Conservation (phyloP, 2,113 vertebrate genomes). For the Todiramphus saurophagus region DNA sequence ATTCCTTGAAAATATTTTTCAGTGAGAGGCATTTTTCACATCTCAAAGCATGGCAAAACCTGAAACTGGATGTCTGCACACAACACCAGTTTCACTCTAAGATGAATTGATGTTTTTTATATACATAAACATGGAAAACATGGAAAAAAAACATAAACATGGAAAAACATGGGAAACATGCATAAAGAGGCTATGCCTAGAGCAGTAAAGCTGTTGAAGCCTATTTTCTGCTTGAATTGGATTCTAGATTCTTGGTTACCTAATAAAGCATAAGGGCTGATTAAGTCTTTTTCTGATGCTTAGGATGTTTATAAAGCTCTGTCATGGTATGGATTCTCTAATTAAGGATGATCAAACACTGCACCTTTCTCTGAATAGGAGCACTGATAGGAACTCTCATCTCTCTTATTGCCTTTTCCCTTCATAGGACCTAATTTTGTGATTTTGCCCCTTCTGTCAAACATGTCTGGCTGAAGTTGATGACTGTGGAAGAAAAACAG, state of each 20-base stretch:
- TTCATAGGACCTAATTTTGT: neutral
- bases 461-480: neutral
- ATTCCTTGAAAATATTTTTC: neutral
- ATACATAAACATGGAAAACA: no score
- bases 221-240: neutral
- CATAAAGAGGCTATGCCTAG: neutral
- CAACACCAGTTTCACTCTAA: neutral
- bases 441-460: neutral
- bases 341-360: neutral
- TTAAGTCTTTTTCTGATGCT: neutral
- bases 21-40: neutral
- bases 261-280: neutral
- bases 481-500: neutral
- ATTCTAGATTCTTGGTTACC: neutral
- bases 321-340: neutral
- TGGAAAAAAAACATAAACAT: neutral
- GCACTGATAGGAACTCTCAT: rapidly evolving
- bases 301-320: neutral
- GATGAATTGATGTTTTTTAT: neutral
- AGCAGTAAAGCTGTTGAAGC: neutral
- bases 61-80: neutral
- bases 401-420: neutral
- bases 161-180: neutral
- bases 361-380: neutral
- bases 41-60: neutral